phyloP scores from a whole-genome alignment of 2,888 invertebrate genomes.

The Phlogophora meticulosa region DNA sequence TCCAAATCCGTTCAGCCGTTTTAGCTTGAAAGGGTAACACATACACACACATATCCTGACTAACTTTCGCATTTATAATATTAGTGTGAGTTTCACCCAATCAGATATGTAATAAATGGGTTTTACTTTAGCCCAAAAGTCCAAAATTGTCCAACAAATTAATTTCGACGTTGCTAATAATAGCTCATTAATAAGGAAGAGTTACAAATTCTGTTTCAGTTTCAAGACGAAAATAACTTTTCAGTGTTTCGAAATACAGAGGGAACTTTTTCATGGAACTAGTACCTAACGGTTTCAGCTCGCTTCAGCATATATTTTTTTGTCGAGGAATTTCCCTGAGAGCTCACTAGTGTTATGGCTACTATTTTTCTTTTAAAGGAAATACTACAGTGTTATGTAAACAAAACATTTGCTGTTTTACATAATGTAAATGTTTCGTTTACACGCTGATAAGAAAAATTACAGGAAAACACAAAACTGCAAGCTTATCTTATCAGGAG shows the following conservation, averaged over 20 bases:
- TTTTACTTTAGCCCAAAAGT: background rate
- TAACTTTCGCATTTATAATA: too few relatives aligned
- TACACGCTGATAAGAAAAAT: constrained; percentile 28
- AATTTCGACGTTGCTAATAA: constrained; percentile 27
- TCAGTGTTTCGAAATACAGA: constrained; percentile 40
- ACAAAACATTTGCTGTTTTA: constrained; percentile 23
- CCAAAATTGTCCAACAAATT: constrained; percentile 19
- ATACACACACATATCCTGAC: too few relatives aligned
- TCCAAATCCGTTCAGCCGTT: too few relatives aligned
- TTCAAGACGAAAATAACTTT: constrained; percentile 40
- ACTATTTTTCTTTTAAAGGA: background rate
- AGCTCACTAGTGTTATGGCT: background rate
- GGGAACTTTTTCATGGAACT: constrained; percentile 40
- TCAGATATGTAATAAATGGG: background rate
- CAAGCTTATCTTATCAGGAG: constrained; percentile 45
- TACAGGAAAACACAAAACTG: constrained; percentile 43
- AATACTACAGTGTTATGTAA: background rate
- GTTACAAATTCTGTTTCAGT: constrained; percentile 39
- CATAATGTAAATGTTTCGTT: constrained; percentile 18
- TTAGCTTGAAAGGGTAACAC: too few relatives aligned
- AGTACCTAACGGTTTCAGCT: background rate
- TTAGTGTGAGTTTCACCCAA: background rate
- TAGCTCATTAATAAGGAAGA: constrained; percentile 44
- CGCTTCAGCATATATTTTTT: background rate
- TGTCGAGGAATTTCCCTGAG: background rate